phyloP scores from a whole-genome alignment of 2,888 invertebrate species.

The Aphrophora alni region DNA sequence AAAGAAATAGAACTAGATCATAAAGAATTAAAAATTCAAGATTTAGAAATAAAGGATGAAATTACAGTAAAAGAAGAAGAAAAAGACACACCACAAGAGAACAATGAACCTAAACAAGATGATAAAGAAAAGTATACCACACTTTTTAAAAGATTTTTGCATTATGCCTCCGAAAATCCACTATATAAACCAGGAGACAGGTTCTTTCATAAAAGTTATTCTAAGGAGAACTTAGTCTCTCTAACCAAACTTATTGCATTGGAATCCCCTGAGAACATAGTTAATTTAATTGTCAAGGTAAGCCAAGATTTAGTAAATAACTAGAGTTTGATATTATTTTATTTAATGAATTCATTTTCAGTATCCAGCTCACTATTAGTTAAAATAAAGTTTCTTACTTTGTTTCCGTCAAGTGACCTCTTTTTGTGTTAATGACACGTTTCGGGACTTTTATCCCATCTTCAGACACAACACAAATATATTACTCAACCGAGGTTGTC shows the following conservation, averaged over 20 bases:
- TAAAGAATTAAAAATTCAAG: not conserved
- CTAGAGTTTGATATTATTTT: too few species aligned
- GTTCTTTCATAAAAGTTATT: not conserved
- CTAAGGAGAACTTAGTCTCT: not conserved
- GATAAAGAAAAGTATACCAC: not conserved
- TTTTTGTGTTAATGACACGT: too few species aligned
- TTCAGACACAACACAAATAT: too few species aligned
- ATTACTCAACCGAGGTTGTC: too few species aligned
- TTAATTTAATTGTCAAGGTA: not conserved
- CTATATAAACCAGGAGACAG: not conserved
- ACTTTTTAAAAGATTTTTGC: not conserved
- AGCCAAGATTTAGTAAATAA: too few species aligned
- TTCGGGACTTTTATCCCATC: too few species aligned
- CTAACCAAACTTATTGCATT: not conserved
- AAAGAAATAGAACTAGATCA: not conserved
- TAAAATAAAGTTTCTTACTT: too few species aligned
- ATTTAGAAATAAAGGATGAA: not conserved
- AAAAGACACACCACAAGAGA: not conserved
- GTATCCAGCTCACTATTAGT: too few species aligned
- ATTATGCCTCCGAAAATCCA: not conserved
- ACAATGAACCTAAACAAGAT: too few species aligned
- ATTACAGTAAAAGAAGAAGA: not conserved
- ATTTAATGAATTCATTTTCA: too few species aligned
- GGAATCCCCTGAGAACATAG: not conserved
- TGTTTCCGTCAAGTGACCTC: too few species aligned